Conservation (phyloP, 2,113 vertebrate genomes). For the Oryzias curvinotus region DNA sequence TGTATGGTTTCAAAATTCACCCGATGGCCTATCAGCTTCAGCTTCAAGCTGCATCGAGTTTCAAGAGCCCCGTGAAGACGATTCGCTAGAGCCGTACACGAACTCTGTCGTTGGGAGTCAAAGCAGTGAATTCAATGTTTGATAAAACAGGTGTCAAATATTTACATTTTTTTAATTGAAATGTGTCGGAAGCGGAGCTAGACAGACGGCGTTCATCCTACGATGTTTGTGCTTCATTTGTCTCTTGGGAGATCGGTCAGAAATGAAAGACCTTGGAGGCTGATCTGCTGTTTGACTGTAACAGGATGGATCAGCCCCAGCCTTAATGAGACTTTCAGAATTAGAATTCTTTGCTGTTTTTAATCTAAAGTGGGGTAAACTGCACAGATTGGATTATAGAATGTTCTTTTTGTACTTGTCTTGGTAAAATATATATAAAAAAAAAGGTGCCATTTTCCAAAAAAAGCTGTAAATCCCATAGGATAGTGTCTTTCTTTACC, state of each 20-base stretch:
- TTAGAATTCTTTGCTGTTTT: too few species aligned
- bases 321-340: too few species aligned
- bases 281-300: not conserved
- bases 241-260: not conserved
- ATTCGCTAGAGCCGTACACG: slow-evolving; percentile 76
- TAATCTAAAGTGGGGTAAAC: too few species aligned
- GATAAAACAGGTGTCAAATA: slow-evolving; percentile 20
- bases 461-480: too few species aligned
- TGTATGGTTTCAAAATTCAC: slow-evolving; percentile 95
- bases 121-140: slow-evolving; percentile 28
- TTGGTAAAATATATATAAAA: too few species aligned
- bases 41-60: slow-evolving; percentile 91
- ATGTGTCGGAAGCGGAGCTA: slow-evolving; percentile 10
- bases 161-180: slow-evolving; percentile 1
- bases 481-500: too few species aligned
- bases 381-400: too few species aligned
- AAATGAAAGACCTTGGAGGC: not conserved
- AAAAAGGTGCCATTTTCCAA: too few species aligned
- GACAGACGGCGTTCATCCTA: slow-evolving; percentile 5
- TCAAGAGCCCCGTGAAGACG: slow-evolving; percentile 92
- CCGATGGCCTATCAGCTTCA: slow-evolving; percentile 95
- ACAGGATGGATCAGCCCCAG: too few species aligned
- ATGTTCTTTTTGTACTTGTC: too few species aligned
- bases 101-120: slow-evolving; percentile 31
- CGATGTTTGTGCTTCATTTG: slow-evolving; percentile 12